Evolutionary conservation across 1,140 invertebrate genomes (phyloP).

Genomic region (Andrena cerasifolii): DNA sequence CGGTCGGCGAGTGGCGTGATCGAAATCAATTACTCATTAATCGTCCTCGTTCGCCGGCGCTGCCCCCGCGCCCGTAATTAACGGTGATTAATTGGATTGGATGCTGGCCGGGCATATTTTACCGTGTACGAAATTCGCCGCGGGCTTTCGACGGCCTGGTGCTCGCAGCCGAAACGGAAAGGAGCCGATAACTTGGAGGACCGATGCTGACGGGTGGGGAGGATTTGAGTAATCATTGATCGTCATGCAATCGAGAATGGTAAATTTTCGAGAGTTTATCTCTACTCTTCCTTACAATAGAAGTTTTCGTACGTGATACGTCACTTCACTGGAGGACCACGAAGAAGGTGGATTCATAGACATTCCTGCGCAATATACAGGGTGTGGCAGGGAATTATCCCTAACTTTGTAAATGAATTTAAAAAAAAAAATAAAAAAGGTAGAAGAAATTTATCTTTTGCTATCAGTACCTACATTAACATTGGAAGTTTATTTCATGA

Average conservation of each 20-base stretch:
- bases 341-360: too few relatives aligned
- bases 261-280: constrained; percentile 14
- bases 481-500: too few relatives aligned
- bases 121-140: constrained; percentile 63
- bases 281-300: not conserved
- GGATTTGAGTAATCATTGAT: constrained; percentile 65
- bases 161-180: constrained; percentile 25
- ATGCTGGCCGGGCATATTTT: constrained; percentile 66
- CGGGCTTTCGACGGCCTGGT: constrained; percentile 40
- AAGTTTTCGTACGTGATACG: not conserved
- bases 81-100: constrained; percentile 76
- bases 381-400: too few relatives aligned
- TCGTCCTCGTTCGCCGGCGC: constrained; percentile 65
- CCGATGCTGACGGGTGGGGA: constrained; percentile 23
- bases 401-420: too few relatives aligned
- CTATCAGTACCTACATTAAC: too few relatives aligned
- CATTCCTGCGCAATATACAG: too few relatives aligned
- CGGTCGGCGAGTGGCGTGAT: constrained; percentile 74
- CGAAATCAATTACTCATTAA: constrained; percentile 79
- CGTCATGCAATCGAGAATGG: constrained; percentile 59
- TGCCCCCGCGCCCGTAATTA: constrained; percentile 75
- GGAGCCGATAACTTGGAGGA: constrained; percentile 9
- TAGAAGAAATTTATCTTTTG: too few relatives aligned
- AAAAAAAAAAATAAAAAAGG: too few relatives aligned
- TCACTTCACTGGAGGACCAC: too few relatives aligned